Evolutionary conservation across 2,888 invertebrate species (phyloP).

Genomic region (Sepioteuthis lessoniana): DNA sequence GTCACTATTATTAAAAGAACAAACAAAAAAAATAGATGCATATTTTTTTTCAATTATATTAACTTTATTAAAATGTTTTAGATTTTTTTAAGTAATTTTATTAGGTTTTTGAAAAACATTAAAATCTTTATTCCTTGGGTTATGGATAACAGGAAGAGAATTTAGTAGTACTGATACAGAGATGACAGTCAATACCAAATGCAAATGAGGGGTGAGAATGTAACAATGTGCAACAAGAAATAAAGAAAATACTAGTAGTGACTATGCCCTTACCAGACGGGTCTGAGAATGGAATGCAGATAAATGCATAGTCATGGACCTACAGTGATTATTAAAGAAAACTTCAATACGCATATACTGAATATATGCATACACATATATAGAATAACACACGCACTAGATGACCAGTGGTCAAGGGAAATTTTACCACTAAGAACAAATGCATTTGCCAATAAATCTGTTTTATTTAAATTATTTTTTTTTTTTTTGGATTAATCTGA

Average conservation of each 20-base stretch:
- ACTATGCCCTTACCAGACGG: not conserved
- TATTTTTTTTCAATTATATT: not conserved
- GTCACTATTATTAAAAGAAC: not conserved
- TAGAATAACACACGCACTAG: not conserved
- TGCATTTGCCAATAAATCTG: not conserved
- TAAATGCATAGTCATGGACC: not conserved
- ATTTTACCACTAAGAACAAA: not conserved
- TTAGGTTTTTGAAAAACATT: not conserved
- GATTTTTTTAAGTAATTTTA: not conserved
- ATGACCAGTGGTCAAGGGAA: conserved; percentile 21
- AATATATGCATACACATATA: not conserved
- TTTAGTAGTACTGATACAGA: not conserved
- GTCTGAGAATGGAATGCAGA: not conserved
- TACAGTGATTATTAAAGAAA: not conserved
- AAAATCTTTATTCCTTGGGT: not conserved
- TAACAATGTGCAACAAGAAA: not conserved
- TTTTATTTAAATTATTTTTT: not conserved
- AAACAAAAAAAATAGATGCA: not conserved
- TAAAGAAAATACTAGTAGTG: not conserved
- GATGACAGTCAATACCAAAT: not conserved
- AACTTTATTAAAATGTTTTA: not conserved
- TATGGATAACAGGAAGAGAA: not conserved
- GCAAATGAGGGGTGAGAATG: conserved; percentile 33
- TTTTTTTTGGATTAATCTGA: not conserved
- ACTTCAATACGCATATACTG: not conserved